Percentiles rank a stretch among this genome's conserved stretches.
Conservation (phyloP, 1,140 invertebrate genomes). For the Zaprionus africanus region DNA sequence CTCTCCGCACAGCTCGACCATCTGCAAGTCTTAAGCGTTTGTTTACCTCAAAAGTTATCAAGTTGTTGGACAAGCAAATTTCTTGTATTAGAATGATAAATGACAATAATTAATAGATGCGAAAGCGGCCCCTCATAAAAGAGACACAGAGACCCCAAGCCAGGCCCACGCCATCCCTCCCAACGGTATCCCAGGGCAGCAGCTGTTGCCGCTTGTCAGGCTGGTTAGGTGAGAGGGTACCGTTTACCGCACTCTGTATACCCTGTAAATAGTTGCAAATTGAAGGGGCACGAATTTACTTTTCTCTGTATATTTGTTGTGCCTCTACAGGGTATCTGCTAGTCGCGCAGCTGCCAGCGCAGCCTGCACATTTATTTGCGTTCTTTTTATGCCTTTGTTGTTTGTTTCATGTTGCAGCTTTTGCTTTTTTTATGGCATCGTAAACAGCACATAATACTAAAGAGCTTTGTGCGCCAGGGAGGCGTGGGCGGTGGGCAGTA, state of each 20-base stretch:
- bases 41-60: slow-evolving; percentile 1
- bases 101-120: slow-evolving; percentile 9
- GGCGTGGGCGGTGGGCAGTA: background rate
- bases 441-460: slow-evolving; percentile 59
- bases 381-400: slow-evolving; percentile 45
- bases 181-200: background rate
- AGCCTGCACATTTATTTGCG: background rate
- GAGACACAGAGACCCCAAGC: background rate
- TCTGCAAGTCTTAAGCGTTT: background rate
- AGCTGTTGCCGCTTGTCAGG: slow-evolving; percentile 5
- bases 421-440: slow-evolving; percentile 50
- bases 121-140: background rate
- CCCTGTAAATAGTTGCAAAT: background rate
- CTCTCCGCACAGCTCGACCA: background rate
- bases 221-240: background rate
- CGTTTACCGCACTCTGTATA: background rate
- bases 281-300: too few species aligned
- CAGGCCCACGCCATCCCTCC: background rate
- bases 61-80: slow-evolving; percentile 5
- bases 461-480: slow-evolving; percentile 30
- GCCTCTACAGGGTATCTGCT: background rate
- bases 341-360: background rate
- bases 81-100: slow-evolving; percentile 10
- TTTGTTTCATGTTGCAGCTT: slow-evolving; percentile 42
- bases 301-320: too few species aligned